Conservation (phyloP, 2,797 vertebrate species). For the Tokudaia tokunoshimensis region DNA sequence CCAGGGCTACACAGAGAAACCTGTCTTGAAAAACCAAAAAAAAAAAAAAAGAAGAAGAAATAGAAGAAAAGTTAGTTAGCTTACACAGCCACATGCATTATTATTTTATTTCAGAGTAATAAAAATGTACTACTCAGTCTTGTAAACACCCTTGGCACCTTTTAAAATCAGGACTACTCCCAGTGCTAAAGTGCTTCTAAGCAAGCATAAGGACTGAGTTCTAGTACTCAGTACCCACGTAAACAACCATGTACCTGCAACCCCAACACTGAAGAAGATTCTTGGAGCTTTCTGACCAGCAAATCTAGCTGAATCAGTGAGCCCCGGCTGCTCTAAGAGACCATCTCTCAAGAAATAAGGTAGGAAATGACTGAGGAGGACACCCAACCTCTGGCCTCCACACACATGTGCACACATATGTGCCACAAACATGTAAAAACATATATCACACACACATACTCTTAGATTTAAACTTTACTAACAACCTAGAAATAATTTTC, state of each 20-base stretch:
- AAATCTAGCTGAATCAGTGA: neutral
- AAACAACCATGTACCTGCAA: neutral
- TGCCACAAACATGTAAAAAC: neutral
- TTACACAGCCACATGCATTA: neutral
- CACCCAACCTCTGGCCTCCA: neutral
- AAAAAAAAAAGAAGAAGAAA: too few relatives aligned
- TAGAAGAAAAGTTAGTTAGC: slow-evolving; percentile 10
- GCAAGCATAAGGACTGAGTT: neutral
- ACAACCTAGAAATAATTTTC: slow-evolving; percentile 24
- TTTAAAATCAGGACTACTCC: slow-evolving; percentile 9
- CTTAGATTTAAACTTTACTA: slow-evolving; percentile 33
- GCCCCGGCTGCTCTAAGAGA: neutral
- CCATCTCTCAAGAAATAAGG: neutral
- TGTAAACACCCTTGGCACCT: neutral
- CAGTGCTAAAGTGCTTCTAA: neutral
- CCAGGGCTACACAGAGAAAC: too few relatives aligned
- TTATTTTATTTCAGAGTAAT: slow-evolving; percentile 33
- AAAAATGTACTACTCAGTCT: slow-evolving; percentile 21
- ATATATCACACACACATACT: neutral
- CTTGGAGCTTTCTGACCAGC: neutral
- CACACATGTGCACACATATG: neutral
- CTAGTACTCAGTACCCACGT: neutral
- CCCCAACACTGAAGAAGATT: neutral
- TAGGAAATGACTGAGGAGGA: neutral
- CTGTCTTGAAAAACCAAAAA: too few relatives aligned